Conservation (phyloP, 2,113 vertebrate species). For the Myanophis thanlyinensis region DNA sequence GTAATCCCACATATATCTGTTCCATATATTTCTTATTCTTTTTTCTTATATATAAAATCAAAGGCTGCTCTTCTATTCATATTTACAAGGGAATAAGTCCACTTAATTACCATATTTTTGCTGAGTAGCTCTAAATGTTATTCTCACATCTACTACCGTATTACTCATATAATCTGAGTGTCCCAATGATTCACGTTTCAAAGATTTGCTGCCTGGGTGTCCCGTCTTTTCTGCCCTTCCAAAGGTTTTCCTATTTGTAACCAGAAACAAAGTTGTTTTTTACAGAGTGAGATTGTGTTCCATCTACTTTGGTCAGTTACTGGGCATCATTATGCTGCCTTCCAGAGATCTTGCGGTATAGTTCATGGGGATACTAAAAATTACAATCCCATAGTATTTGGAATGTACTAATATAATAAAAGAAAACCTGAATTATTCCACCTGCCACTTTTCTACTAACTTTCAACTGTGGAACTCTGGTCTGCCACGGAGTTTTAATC, state of each 20-base stretch:
- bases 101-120: neutral
- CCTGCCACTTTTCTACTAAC: neutral
- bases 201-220: neutral
- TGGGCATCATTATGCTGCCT: neutral
- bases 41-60: neutral
- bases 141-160: neutral
- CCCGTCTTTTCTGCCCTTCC: neutral
- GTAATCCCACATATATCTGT: neutral
- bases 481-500: neutral
- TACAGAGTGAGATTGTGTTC: neutral
- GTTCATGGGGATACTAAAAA: neutral
- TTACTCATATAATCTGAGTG: neutral
- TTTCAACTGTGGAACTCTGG: neutral
- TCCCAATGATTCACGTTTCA: neutral
- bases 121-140: neutral
- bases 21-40: neutral
- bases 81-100: neutral
- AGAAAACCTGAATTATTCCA: neutral
- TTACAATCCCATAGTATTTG: neutral
- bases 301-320: neutral
- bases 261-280: neutral
- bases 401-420: neutral
- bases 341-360: neutral
- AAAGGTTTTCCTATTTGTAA: constrained; percentile 27
- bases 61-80: neutral